Percentiles rank a stretch among this genome's conserved stretches.
Conservation (phyloP, 2,113 vertebrate genomes). For the Felis catus region F.catus_Fca126_mat1.0 CM031424.1:19099001-19099500, state of each 20-base stretch:
- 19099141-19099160: not conserved
- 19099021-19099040: not conserved
- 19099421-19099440: not conserved
- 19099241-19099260: too few relatives aligned
- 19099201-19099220: too few relatives aligned
- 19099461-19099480: not conserved
- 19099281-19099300: too few relatives aligned
- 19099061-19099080: not conserved
- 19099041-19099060: not conserved
- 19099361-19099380: too few relatives aligned
- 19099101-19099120: constrained; percentile 4
- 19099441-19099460: constrained; percentile 37
- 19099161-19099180: not conserved
- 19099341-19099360: too few relatives aligned
- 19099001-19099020: not conserved
- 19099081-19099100: not conserved
- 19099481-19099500: not conserved
- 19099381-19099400: not conserved
- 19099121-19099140: not conserved
- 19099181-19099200: too few relatives aligned
- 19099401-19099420: not conserved
- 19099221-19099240: too few relatives aligned
- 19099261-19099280: too few relatives aligned
- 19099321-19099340: too few relatives aligned
- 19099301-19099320: too few relatives aligned